phyloP scores from a whole-genome alignment of 23 tunicate genomes.

The Clavelina lepadiformis region DNA sequence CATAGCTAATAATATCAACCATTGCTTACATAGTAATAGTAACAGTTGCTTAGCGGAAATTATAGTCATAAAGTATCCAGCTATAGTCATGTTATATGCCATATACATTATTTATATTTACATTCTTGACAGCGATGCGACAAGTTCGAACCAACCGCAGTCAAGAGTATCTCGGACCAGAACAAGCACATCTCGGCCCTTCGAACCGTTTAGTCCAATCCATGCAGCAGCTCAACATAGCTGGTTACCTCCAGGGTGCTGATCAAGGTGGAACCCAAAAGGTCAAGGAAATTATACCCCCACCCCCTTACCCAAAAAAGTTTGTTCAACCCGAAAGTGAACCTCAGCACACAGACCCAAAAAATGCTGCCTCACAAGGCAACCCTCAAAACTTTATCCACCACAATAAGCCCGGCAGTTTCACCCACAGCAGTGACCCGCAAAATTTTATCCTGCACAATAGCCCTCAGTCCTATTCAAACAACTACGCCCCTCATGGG shows the following conservation, averaged over 20 bases:
- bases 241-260: not conserved
- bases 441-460: not conserved
- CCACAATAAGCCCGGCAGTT: not conserved
- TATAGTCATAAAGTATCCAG: too few relatives aligned
- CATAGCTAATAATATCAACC: too few relatives aligned
- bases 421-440: too few relatives aligned
- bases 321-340: not conserved
- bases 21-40: too few relatives aligned
- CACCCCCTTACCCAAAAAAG: slow-evolving; percentile 40
- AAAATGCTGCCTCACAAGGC: not conserved
- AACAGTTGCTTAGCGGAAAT: too few relatives aligned
- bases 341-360: too few relatives aligned
- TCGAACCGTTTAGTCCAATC: slow-evolving; percentile 10
- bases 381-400: not conserved
- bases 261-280: not conserved
- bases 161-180: slow-evolving; percentile 27
- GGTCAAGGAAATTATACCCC: too few relatives aligned
- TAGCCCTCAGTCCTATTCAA: not conserved
- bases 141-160: slow-evolving; percentile 38
- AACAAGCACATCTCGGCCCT: slow-evolving; percentile 7
- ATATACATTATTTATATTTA: too few relatives aligned
- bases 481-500: not conserved
- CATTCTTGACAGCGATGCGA: slow-evolving; percentile 7
- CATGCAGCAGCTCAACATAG: slow-evolving; percentile 23
- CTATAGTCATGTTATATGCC: too few relatives aligned